These are phyloP conservation scores for Cettia cetti DNA, from an alignment of 2,113 vertebrate species.

Conservation along the genomic window DNA sequence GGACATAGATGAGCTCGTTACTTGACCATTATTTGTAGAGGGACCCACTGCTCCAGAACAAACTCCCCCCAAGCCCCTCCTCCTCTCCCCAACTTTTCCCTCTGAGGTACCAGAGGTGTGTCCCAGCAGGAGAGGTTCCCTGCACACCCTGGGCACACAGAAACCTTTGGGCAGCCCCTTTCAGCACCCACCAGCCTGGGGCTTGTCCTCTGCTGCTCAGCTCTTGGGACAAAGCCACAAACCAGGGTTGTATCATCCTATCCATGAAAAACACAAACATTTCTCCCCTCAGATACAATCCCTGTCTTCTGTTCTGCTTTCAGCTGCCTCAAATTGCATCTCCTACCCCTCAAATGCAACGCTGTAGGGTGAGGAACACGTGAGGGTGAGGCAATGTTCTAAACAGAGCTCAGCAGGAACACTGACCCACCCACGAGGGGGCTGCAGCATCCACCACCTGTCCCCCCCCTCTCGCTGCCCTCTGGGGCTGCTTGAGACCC, in stretches of 20 bases:
- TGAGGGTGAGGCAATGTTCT: accelerated
- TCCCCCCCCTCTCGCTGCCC: no score
- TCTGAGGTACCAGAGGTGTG: not conserved
- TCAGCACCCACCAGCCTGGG: not conserved
- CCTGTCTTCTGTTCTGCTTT: not conserved
- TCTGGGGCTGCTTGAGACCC: not conserved
- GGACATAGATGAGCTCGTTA: not conserved
- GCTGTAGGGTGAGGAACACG: not conserved
- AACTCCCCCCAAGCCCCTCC: not conserved
- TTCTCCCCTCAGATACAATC: not conserved
- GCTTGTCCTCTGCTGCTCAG: not conserved
- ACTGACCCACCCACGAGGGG: accelerated
- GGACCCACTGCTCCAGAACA: not conserved
- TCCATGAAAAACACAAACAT: accelerated
- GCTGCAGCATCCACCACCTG: not conserved
- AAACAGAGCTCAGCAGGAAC: not conserved
- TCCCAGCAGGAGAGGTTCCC: not conserved
- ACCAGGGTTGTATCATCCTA: not conserved
- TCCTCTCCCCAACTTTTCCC: not conserved
- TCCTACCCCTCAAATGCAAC: not conserved
- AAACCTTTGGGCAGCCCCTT: not conserved
- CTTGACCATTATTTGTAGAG: not conserved
- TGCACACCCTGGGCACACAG: not conserved
- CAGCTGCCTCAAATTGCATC: not conserved
- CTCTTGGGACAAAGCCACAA: not conserved